A percentile compares a stretch with the other conserved stretches of the same genome.
Evolutionary conservation across 64 coral and sea anemone species (phyloP).

Genomic region (Actinia tenebrosa): DNA sequence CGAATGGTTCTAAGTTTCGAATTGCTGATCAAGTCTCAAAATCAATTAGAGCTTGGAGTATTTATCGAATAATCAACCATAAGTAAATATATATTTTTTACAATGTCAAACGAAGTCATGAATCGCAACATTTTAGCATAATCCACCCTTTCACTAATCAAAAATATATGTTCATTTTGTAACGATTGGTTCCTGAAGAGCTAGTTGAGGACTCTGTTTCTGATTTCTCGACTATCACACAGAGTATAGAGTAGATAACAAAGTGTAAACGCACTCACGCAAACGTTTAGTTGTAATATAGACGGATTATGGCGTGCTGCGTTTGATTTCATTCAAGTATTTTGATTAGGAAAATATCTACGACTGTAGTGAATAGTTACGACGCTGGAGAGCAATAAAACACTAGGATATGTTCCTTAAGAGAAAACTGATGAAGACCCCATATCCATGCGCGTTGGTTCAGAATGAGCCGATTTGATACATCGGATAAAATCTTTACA

Average conservation of each 20-base stretch:
- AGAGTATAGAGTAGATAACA: background rate
- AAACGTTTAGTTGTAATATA: background rate
- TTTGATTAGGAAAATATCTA: background rate
- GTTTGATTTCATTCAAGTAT: background rate
- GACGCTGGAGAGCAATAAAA: background rate
- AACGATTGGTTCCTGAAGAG: background rate
- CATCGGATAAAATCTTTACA: background rate
- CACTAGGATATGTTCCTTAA: background rate
- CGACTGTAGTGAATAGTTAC: background rate
- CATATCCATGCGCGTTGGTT: background rate
- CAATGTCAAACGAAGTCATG: background rate
- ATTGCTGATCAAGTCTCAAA: background rate
- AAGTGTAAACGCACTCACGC: background rate
- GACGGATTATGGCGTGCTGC: background rate
- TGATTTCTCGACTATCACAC: background rate
- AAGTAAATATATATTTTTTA: background rate
- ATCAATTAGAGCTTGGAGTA: background rate
- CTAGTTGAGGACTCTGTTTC: background rate
- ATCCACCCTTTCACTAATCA: background rate
- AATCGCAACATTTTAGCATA: background rate
- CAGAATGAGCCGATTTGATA: background rate
- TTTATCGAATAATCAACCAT: background rate
- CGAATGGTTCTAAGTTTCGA: background rate
- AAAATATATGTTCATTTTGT: background rate
- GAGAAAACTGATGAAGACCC: background rate